A percentile compares a stretch with the other conserved stretches of the same genome.
Evolutionary conservation across 2,797 vertebrate species (phyloP).

Genomic region (Kryptopterus vitreolus): DNA sequence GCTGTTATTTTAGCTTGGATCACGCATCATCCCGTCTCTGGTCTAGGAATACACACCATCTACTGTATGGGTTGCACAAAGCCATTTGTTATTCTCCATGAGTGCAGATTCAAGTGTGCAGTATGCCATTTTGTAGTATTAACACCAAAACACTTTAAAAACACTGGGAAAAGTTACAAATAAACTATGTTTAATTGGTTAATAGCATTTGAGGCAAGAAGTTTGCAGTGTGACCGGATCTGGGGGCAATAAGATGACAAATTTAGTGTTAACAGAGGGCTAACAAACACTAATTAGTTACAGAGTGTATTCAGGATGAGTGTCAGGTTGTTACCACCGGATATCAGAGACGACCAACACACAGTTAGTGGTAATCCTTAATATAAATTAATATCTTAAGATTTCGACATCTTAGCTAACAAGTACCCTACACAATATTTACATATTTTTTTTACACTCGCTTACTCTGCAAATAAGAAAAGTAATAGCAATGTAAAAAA

Average conservation of each 20-base stretch:
- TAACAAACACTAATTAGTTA: not conserved
- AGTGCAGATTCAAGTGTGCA: not conserved
- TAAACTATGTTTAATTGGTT: no score
- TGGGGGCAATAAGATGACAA: not conserved
- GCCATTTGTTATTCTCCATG: not conserved
- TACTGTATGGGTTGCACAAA: conserved; percentile 9
- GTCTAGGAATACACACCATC: conserved; percentile 22
- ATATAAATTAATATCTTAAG: not conserved
- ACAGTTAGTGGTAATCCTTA: not conserved
- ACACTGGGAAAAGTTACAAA: not conserved
- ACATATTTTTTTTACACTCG: no score
- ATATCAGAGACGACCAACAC: not conserved
- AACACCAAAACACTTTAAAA: not conserved
- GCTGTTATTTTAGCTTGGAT: conserved; percentile 41
- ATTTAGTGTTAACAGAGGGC: not conserved
- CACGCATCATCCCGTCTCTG: conserved; percentile 8
- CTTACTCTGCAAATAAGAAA: not conserved
- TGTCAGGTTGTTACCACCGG: not conserved
- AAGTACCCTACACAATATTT: not conserved
- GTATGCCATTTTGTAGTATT: not conserved
- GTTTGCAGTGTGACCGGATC: not conserved
- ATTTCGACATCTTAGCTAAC: not conserved
- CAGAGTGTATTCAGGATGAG: no score
- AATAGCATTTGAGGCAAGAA: no score
- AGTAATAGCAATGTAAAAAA: not conserved